Base-by-base conservation (phyloP, 1,140 invertebrate species). In the Drosophila tropicalis region DNA sequence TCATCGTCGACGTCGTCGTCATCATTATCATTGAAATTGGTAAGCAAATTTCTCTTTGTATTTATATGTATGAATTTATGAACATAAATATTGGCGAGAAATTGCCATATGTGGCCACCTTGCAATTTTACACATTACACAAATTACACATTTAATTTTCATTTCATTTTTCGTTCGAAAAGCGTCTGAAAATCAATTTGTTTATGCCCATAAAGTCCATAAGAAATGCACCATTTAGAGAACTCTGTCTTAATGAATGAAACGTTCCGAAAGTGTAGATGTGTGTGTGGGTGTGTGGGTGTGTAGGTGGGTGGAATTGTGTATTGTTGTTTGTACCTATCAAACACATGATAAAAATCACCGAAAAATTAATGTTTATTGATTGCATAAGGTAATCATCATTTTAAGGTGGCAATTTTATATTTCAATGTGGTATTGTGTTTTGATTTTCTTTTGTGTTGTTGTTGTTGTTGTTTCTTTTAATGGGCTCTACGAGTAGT, bases 281-380 rank as follows among this genome's bases (percentile, higher is more conserved):
- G 34, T 36, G 10, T 39, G 32, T 44, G 34, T 41, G 61, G 70
- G 67, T 56, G 39, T 51, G 55, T 60, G 60, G 44, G 39, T 47
- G 55, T 60, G 60, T 22, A 41, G 60, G 10, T 51, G 44, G 44
- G 17, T 19, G 17, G 1, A 10, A 22, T 51, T 51, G 17, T 51
- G 44, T 51, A 51, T 51, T 51, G 44, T 47, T 29, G 44, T 40
- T 22, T 65, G 64, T 39, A 55, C 39, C 64, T 62, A 65, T 68
- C 61, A 78, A 72, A 72, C 66, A 76, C 71, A 68, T 67, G 51
- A 72, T 66, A 60, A 70, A 76, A 82, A 62, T 70, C 56, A 63
- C 62, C 66, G 17, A 22, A 51, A 51, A 67, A 72, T 55, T 84
- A 76, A 76, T 83, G 63, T 79, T 83, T 76, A 82, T 79, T 65